These are phyloP conservation scores for Margarornis squamiger DNA, from an alignment of 2,797 vertebrate genomes.

Conservation along the genomic window DNA sequence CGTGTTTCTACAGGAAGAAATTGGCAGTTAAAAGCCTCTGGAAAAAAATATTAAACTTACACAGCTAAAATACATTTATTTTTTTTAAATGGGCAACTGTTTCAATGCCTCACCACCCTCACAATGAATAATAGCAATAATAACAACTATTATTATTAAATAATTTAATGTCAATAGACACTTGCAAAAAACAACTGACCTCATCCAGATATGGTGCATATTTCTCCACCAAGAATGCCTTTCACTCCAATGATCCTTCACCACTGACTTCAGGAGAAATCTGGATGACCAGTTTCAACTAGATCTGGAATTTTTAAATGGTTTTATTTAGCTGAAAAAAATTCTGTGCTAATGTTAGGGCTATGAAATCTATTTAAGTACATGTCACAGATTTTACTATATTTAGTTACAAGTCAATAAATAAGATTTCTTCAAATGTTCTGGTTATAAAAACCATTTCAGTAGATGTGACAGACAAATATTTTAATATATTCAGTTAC, in stretches of 20 bases:
- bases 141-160: not conserved
- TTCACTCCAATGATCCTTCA: not conserved
- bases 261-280: not conserved
- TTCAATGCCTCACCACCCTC: not conserved
- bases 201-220: not conserved
- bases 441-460: not conserved
- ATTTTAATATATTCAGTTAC: not conserved
- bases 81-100: not conserved
- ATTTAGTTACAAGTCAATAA: not conserved
- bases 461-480: not conserved
- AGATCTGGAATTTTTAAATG: not conserved
- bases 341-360: not conserved
- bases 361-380: not conserved
- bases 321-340: not conserved
- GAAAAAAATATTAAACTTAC: not conserved
- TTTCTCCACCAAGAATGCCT: not conserved
- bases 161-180: not conserved
- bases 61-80: not conserved
- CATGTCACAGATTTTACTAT: not conserved
- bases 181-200: not conserved
- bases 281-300: not conserved
- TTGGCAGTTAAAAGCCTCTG: not conserved
- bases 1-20: not conserved
- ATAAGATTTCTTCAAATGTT: not conserved
- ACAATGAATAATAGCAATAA: not conserved